These are phyloP conservation scores for Euura saliciscinereae DNA, from an alignment of 1,140 invertebrate genomes.

Conservation along the genomic window DNA sequence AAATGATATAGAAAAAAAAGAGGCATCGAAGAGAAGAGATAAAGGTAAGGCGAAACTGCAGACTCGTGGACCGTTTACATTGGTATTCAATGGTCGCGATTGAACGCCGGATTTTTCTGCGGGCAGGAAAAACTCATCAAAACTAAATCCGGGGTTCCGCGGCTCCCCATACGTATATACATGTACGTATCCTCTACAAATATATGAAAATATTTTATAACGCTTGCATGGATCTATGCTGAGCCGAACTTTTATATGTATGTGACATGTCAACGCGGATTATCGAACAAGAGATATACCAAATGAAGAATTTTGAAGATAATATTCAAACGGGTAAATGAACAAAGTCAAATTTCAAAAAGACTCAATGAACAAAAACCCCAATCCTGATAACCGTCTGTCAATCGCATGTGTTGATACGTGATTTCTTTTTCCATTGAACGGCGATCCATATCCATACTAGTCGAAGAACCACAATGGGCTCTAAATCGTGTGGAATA, in stretches of 20 bases:
- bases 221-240: not conserved
- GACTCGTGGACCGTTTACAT: slow-evolving; percentile 39
- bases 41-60: slow-evolving; percentile 31
- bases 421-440: too few relatives aligned
- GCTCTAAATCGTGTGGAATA: not conserved
- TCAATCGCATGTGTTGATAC: too few relatives aligned
- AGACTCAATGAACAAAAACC: too few relatives aligned
- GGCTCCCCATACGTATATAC: not conserved
- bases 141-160: slow-evolving; percentile 45
- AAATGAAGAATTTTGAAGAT: too few relatives aligned
- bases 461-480: not conserved
- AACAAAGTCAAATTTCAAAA: too few relatives aligned
- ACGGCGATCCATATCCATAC: not conserved
- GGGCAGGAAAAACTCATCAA: slow-evolving; percentile 46
- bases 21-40: slow-evolving; percentile 24
- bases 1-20: slow-evolving; percentile 12
- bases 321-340: too few relatives aligned
- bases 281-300: too few relatives aligned
- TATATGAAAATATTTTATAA: not conserved
- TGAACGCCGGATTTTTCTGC: slow-evolving; percentile 40
- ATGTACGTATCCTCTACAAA: not conserved
- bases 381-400: too few relatives aligned
- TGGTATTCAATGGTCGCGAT: slow-evolving; percentile 48
- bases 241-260: not conserved
- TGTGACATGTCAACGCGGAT: not conserved